These are phyloP conservation scores for Psilopsiagon aymara DNA, from an alignment of 2,113 vertebrate species.

Conservation along the genomic window DNA sequence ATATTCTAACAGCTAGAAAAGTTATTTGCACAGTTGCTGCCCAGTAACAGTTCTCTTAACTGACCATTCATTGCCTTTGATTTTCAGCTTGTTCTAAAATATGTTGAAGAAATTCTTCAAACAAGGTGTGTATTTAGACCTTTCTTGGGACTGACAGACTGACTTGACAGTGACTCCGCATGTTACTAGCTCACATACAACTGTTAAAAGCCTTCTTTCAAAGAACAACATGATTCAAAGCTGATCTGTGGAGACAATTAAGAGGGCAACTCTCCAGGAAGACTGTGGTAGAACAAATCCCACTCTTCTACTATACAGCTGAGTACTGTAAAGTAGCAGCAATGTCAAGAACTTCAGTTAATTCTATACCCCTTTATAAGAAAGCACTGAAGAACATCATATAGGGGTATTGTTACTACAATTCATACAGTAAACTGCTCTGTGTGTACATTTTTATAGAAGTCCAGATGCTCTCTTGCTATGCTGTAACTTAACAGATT, in stretches of 20 bases:
- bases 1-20: conserved; percentile 31
- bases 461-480: background rate
- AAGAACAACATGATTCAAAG: background rate
- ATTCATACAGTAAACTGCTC: background rate
- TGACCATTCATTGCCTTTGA: background rate
- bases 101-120: background rate
- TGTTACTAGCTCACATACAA: background rate
- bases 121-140: background rate
- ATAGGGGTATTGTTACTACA: conserved; percentile 13
- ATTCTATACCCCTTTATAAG: background rate
- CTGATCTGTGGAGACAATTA: background rate
- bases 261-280: conserved; percentile 37
- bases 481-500: background rate
- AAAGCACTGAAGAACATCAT: background rate
- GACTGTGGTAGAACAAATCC: background rate
- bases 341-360: background rate
- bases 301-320: background rate
- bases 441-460: background rate
- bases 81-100: background rate
- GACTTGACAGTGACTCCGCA: background rate
- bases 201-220: background rate
- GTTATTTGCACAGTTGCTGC: background rate
- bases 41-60: background rate
- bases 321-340: conserved; percentile 18
- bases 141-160: background rate